Percentiles rank a stretch among this genome's conserved stretches.
phyloP scores from a whole-genome alignment of 2,113 vertebrate genomes.

The Neotragus pygmaeus region DNA sequence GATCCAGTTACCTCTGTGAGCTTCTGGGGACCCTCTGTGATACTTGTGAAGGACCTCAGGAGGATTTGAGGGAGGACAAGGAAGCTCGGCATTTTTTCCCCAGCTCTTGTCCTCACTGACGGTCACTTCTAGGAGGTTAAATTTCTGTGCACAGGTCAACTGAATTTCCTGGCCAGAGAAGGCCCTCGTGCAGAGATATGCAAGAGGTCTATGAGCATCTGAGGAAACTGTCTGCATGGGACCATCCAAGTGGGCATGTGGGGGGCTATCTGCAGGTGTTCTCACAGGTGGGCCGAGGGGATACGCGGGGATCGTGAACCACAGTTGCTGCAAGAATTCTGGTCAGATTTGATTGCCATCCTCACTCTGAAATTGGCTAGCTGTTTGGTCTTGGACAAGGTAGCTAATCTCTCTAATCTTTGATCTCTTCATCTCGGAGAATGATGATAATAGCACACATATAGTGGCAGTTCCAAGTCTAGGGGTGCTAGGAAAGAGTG shows the following conservation, averaged over 20 bases:
- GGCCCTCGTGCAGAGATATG: background rate
- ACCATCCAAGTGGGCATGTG: background rate
- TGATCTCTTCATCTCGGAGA: background rate
- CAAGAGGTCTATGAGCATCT: background rate
- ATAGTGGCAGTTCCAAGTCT: background rate
- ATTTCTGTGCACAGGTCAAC: background rate
- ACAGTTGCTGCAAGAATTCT: background rate
- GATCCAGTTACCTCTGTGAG: background rate
- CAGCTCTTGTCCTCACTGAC: background rate
- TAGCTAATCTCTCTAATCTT: background rate
- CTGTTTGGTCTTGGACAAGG: background rate
- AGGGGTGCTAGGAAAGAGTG: background rate
- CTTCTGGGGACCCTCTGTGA: background rate
- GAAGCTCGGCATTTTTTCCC: background rate
- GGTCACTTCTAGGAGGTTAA: background rate
- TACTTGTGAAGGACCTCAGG: background rate
- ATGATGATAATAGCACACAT: background rate
- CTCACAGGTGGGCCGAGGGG: background rate
- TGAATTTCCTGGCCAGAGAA: background rate
- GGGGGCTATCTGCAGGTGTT: background rate
- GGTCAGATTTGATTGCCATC: background rate
- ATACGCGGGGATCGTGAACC: rapidly evolving
- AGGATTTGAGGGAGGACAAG: background rate
- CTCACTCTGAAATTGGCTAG: background rate
- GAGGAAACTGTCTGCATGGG: background rate